A percentile compares a stretch with the other conserved stretches of the same genome.
These are phyloP conservation scores for Temnopleurus reevesii DNA, from an alignment of 53 echinoderm and acorn worm species.

Conservation along the genomic window DNA sequence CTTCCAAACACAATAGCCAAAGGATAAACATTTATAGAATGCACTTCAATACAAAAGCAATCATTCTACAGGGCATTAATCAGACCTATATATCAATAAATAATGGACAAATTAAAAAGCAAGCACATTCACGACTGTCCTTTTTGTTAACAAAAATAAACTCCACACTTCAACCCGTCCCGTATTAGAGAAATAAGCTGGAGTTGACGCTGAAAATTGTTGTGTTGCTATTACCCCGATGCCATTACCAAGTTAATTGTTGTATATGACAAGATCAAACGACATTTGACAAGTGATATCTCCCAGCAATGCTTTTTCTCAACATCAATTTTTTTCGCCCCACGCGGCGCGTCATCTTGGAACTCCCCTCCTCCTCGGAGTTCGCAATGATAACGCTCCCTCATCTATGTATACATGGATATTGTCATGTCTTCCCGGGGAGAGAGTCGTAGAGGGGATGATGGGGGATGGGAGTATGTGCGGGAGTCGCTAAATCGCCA, in stretches of 20 bases:
- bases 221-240: slow-evolving; percentile 49
- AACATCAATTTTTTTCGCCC: neutral
- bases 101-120: neutral
- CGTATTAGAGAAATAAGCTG: neutral
- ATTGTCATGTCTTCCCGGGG: neutral
- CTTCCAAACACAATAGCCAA: neutral
- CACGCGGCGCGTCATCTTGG: neutral
- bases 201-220: slow-evolving; percentile 13
- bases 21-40: slow-evolving; percentile 1
- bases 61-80: neutral
- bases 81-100: neutral
- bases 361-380: neutral
- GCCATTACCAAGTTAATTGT: slow-evolving; percentile 56
- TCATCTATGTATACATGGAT: neutral
- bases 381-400: neutral
- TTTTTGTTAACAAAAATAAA: neutral
- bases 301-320: slow-evolving; percentile 35
- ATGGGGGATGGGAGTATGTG: neutral
- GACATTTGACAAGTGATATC: slow-evolving; percentile 54
- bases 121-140: neutral
- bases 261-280: slow-evolving; percentile 57
- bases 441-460: neutral
- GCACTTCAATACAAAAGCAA: neutral
- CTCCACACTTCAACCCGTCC: neutral
- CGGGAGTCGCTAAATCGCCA: slow-evolving; percentile 18